These are phyloP conservation scores for Drosophila vallismaia DNA, from an alignment of 2,888 invertebrate species.

Conservation along the genomic window DNA sequence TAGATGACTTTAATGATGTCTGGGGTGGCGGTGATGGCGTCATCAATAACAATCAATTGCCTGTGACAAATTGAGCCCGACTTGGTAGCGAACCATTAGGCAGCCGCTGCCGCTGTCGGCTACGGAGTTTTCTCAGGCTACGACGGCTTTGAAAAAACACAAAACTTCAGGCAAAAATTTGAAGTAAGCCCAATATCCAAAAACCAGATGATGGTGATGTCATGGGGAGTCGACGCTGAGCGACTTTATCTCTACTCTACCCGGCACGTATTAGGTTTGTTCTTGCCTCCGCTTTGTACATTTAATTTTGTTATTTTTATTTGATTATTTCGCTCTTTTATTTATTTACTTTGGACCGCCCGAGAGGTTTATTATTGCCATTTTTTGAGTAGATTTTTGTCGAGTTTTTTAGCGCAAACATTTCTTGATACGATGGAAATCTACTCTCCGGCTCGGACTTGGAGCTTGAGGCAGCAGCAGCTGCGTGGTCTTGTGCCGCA, in stretches of 20 bases:
- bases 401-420: conserved; percentile 63
- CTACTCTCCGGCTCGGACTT: conserved; percentile 31
- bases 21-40: conserved; percentile 43
- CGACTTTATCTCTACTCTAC: conserved; percentile 47
- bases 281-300: conserved; percentile 53
- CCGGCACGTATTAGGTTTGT: conserved; percentile 55
- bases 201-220: conserved; percentile 37
- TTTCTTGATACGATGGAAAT: conserved; percentile 61
- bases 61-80: conserved; percentile 69
- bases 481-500: conserved; percentile 34
- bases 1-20: conserved; percentile 30
- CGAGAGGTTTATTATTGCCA: conserved; percentile 61
- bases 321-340: conserved; percentile 23
- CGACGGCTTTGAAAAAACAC: neutral
- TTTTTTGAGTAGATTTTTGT: conserved; percentile 44
- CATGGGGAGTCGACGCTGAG: conserved; percentile 29
- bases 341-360: conserved; percentile 48
- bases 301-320: conserved; percentile 43
- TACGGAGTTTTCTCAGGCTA: conserved; percentile 27
- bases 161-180: conserved; percentile 16
- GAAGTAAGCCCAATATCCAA: conserved; percentile 21
- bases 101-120: conserved; percentile 1
- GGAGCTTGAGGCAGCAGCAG: conserved; percentile 33
- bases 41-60: conserved; percentile 76
- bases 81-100: conserved; percentile 20